Percentiles rank a stretch among this genome's conserved stretches.
These are phyloP conservation scores for Cylloceria caligata DNA, from an alignment of 2,888 invertebrate species.

Conservation along the genomic window DNA sequence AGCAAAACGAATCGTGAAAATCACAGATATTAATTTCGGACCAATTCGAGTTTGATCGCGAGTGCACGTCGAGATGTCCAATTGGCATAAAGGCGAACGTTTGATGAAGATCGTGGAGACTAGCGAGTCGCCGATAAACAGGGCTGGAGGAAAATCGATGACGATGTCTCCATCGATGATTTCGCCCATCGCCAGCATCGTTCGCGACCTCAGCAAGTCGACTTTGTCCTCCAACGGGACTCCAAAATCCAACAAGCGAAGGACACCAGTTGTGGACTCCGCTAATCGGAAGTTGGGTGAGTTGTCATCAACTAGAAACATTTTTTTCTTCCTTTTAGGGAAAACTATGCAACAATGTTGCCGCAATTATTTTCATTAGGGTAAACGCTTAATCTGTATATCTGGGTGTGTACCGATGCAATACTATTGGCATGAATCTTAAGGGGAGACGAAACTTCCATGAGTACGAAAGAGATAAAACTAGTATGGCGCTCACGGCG, in stretches of 20 bases:
- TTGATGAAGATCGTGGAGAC: conserved; percentile 31
- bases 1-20: background rate
- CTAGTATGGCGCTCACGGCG: too few relatives aligned
- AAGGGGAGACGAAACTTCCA: too few relatives aligned
- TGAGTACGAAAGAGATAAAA: too few relatives aligned
- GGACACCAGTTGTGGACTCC: conserved; percentile 32
- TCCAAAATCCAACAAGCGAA: conserved; percentile 36
- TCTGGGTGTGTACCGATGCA: too few relatives aligned
- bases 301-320: conserved; percentile 24
- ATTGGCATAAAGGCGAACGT: conserved; percentile 28
- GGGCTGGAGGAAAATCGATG: conserved; percentile 41
- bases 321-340: background rate
- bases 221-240: conserved; percentile 69
- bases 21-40: background rate
- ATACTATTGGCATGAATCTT: too few relatives aligned
- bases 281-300: conserved; percentile 67
- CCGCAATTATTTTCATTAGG: too few relatives aligned
- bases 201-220: conserved; percentile 73
- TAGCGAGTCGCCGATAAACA: conserved; percentile 37
- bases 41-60: background rate
- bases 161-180: conserved; percentile 36
- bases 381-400: too few relatives aligned
- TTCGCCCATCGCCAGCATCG: conserved; percentile 77
- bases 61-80: conserved; percentile 43
- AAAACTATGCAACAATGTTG: background rate